Evolutionary conservation across 1,140 invertebrate species (phyloP).

Genomic region (Oedothorax gibbosus): DNA sequence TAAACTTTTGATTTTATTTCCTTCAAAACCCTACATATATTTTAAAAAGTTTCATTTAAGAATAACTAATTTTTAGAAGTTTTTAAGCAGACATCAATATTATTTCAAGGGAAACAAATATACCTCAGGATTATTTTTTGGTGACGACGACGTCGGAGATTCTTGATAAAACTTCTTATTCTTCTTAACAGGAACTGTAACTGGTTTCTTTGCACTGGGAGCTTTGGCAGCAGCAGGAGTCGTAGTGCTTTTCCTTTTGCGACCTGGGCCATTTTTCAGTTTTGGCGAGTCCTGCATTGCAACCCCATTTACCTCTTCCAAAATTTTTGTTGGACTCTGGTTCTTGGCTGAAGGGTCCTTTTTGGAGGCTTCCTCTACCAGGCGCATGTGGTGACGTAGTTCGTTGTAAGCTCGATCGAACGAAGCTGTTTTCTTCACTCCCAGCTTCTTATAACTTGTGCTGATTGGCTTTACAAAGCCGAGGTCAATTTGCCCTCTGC

Average conservation of each 20-base stretch:
- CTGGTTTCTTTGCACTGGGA: conserved; percentile 43
- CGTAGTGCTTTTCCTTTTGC: conserved; percentile 35
- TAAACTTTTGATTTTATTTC: too few relatives aligned
- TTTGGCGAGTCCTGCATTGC: neutral
- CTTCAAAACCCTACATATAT: too few relatives aligned
- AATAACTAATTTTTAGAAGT: too few relatives aligned
- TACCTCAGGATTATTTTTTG: conserved; percentile 38
- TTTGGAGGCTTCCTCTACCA: conserved; percentile 64
- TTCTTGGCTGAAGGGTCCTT: neutral
- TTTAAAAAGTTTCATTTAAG: neutral
- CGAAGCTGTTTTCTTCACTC: conserved; percentile 75
- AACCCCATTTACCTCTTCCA: conserved; percentile 61
- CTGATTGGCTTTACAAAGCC: conserved; percentile 79
- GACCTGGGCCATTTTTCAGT: neutral
- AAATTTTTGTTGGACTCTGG: neutral
- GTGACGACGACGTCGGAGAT: conserved; percentile 54
- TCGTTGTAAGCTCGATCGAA: conserved; percentile 82
- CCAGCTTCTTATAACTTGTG: conserved; percentile 72
- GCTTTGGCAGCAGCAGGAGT: conserved; percentile 7
- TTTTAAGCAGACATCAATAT: neutral
- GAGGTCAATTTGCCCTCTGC: conserved; percentile 66
- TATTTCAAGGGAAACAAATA: neutral
- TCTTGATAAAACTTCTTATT: conserved; percentile 55
- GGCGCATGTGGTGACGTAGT: conserved; percentile 78
- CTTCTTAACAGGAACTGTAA: conserved; percentile 51